Evolutionary conservation across 2,113 vertebrate genomes (phyloP), one percentile per base, ranked within the genome.

Genomic region (Plecturocebus donacophilus): DNA sequence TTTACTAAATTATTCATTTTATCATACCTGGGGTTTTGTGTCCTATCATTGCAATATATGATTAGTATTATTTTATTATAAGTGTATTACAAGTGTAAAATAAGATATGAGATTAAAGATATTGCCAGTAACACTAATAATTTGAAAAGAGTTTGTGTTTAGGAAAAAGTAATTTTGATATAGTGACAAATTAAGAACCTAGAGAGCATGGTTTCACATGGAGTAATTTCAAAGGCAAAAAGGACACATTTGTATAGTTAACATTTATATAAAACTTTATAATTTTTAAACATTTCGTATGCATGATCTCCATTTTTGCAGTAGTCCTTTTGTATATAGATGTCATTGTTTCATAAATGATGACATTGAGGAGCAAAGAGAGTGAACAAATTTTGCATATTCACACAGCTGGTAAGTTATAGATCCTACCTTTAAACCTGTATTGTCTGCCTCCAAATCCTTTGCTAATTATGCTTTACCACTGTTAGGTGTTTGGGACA

Each of bases 81-180:
- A 58, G 49, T 91, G 5, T 21, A 91, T 71, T 92, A 20, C 81
- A 91, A 86, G 5, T 89, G 91, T 93, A 30, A 81, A 80, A 85
- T 95, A 84, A 88, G 52, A 82, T n/a, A 66, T 42, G n/a, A 79
- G 42, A 94, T 95, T 80, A 87, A 11, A 95, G 73, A 86, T 73
- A 90, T 75, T 77, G 20, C 2, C 75, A 93, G 32, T 47, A 80
- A 82, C 25, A 71, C 19, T 88, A 71, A 95, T 58, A 91, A 77
- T 77, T 77, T 73, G 40, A 85, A 93, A 93, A 86, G 13, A 70
- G 30, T 30, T 84, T 81, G 23, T 91, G 16, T 89, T 92, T 58
- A 66, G 30, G 49, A 75, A 91, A 94, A 79, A 76, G 19, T 61
- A 64, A 82, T 71, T 94, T 80, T 61, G n/a, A 87, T 70, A 8